Percentiles rank a stretch among this genome's conserved stretches.
phyloP scores from a whole-genome alignment of 1,140 invertebrate genomes.

The Parapsyche elsis region DNA sequence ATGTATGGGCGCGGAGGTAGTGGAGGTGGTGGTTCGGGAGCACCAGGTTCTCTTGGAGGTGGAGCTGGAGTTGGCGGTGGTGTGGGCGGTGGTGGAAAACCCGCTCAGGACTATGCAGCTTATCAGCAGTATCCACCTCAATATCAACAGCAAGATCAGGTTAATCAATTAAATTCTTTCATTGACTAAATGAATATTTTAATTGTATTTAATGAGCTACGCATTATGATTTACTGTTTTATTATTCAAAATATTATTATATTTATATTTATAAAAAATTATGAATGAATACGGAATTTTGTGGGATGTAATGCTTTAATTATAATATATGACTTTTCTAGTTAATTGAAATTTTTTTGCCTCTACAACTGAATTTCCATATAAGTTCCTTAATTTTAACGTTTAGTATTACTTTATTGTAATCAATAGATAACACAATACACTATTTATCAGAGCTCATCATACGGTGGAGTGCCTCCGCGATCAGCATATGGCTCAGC shows the following conservation, averaged over 20 bases:
- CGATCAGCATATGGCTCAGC: conserved; percentile 60
- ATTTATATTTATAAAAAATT: too few species aligned
- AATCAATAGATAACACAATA: conserved; percentile 47
- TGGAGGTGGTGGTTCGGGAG: conserved; percentile 57
- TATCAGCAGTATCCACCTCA: conserved; percentile 67
- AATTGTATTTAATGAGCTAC: too few species aligned
- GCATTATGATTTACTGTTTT: too few species aligned
- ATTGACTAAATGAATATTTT: too few species aligned
- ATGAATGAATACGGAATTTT: too few species aligned
- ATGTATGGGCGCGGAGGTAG: conserved; percentile 53
- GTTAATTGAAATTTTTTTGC: too few species aligned
- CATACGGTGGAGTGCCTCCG: conserved; percentile 65
- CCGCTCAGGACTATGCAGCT: conserved; percentile 64
- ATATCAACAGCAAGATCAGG: conserved; percentile 66
- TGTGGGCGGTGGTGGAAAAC: conserved; percentile 50
- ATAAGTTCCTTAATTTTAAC: conserved; percentile 2
- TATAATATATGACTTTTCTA: too few species aligned
- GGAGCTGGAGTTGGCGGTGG: conserved; percentile 60
- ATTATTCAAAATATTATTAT: too few species aligned
- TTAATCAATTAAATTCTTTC: conserved; percentile 49
- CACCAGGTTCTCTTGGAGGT: conserved; percentile 65
- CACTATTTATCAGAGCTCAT: conserved; percentile 61
- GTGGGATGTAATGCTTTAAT: too few species aligned
- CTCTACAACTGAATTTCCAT: too few species aligned
- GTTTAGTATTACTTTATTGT: conserved; percentile 41